Base-by-base conservation (phyloP, 2,113 vertebrate species). In the Grammomys surdaster region DNA sequence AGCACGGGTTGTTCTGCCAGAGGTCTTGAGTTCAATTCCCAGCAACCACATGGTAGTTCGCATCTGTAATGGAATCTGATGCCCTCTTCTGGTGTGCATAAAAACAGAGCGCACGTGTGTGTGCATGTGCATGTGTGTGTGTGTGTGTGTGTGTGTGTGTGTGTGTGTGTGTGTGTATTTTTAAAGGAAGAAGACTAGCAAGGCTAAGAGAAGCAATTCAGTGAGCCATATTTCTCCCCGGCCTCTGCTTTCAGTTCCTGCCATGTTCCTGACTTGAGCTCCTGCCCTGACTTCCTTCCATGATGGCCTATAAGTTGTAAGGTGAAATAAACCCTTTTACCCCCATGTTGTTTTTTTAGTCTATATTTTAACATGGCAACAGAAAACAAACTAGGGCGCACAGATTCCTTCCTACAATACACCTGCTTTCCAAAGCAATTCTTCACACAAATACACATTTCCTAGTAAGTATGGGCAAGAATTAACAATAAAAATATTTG, bases 401-500 rank as follows among this genome's bases (percentile, higher is more conserved):
- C 8, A 77, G 40, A 86, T 58, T 65, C 20, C 40, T 58, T 75
- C 26, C 5, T 75, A 65, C 70, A 16, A 54, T 75, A 65, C 70
- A 16, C 54, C 11, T 19, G 31, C 72, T 6, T 84, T 58, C 89
- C 69, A 46, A 10, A 43, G 36, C 90, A 60, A 84, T 75, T 80
- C 63, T 82, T 76, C 19, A 70, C 20, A n/a, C 90, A 91, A 84
- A 58, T 58, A 75, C 69, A 4, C 9, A 63, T 90, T 46, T 92
- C 90, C 84, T 82, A 91, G 92, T 69, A 48, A 95, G 72, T 5
- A 48, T 48, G 46, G 4, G 7, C 7, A 48, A 48, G 46, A 36
- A 58, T n/a, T 22, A 65, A 81, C 7, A 90, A 69, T 56, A 24
- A 90, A 93, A 81, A 28, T 88, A 88, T 60, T 94, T 36, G 46